Conservation (phyloP, 2,888 invertebrate genomes). For the Agyllia agylla region DNA sequence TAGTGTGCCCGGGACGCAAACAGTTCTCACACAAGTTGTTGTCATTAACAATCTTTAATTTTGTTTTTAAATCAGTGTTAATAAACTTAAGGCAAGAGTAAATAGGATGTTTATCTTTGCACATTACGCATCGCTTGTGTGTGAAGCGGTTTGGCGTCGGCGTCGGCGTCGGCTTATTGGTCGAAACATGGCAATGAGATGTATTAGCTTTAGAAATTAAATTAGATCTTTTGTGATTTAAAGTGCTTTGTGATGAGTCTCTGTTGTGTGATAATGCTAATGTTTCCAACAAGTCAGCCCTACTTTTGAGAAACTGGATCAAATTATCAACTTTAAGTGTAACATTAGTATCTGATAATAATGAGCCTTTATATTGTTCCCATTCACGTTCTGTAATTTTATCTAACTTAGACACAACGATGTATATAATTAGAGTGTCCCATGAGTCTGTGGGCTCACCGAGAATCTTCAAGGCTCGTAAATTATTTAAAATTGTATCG, state of each 20-base stretch:
- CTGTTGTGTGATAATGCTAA: neutral
- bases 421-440: too few relatives aligned
- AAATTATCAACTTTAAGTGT: neutral
- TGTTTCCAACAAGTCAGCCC: neutral
- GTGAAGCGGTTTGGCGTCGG: neutral
- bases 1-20: neutral
- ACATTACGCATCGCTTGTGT: neutral
- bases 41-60: neutral
- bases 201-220: neutral
- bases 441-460: too few relatives aligned
- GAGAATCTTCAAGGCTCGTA: too few relatives aligned
- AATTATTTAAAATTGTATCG: too few relatives aligned
- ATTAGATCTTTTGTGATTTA: too few relatives aligned
- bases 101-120: neutral
- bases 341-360: neutral
- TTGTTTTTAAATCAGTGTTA: neutral
- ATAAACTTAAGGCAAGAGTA: neutral
- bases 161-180: neutral
- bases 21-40: neutral
- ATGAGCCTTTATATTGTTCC: conserved; percentile 44
- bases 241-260: neutral
- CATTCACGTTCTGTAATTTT: too few relatives aligned
- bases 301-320: neutral
- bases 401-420: too few relatives aligned
- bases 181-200: neutral